A percentile compares a stretch with the other conserved stretches of the same genome.
Conservation (phyloP, 2,797 vertebrate species). For the Chanos chanos region DNA sequence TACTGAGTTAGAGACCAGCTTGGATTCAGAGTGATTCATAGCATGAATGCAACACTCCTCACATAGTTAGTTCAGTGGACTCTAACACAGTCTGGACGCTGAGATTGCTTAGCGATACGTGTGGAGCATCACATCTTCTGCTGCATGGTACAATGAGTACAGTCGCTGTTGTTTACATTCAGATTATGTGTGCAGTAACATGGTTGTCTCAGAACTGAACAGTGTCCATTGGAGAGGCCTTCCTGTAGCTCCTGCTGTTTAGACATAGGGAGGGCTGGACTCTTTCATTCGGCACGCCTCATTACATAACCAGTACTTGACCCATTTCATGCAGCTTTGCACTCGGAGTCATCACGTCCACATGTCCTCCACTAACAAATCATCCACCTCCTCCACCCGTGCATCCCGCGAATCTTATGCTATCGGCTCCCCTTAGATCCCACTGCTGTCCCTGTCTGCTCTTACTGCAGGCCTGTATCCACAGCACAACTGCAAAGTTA, state of each 20-base stretch:
- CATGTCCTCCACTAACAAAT: constrained; percentile 41
- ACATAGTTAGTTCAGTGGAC: no score
- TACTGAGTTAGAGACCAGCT: constrained; percentile 22
- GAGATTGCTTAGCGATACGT: no score
- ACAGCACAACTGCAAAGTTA: no score
- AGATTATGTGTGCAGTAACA: no score
- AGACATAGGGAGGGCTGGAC: constrained; percentile 15
- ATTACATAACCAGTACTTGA: constrained; percentile 47
- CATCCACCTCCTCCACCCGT: constrained; percentile 7
- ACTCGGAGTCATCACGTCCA: constrained; percentile 36
- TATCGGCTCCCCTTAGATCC: constrained; percentile 5
- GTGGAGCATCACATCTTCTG: no score
- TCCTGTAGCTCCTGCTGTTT: background rate
- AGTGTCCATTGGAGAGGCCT: background rate
- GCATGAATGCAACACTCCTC: constrained; percentile 4
- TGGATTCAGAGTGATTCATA: background rate
- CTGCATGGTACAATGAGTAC: no score
- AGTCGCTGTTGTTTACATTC: no score
- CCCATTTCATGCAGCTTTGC: constrained; percentile 43
- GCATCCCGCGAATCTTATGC: constrained; percentile 7
- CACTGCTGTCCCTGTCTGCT: constrained; percentile 11
- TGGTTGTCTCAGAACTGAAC: background rate
- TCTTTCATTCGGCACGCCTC: constrained; percentile 31
- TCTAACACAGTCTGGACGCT: no score
- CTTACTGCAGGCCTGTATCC: no score